These are phyloP conservation scores for Magallana gigas DNA, from an alignment of 1,140 invertebrate species.

Conservation along the genomic window DNA sequence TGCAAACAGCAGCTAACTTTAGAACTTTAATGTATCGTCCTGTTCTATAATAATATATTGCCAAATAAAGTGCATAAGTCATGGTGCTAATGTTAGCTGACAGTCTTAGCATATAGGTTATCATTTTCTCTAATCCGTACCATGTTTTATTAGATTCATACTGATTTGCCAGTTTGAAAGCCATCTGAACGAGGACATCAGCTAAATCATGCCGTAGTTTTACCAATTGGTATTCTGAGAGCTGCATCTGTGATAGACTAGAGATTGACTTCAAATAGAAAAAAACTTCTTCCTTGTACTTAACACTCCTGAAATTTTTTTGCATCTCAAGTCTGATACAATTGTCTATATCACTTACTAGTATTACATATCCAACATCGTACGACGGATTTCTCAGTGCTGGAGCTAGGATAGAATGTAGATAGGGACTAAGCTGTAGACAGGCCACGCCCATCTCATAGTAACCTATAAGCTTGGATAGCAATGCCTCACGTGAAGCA, in stretches of 20 bases:
- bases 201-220: not conserved
- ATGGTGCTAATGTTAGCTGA: not conserved
- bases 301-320: no score
- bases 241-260: not conserved
- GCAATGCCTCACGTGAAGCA: not conserved
- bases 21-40: not conserved
- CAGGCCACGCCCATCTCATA: not conserved
- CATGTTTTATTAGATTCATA: not conserved
- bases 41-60: not conserved
- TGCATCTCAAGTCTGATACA: no score
- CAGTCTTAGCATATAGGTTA: not conserved
- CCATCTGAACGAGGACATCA: not conserved
- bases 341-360: not conserved
- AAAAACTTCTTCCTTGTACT: not conserved
- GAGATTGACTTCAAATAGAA: not conserved
- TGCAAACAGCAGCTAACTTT: no score
- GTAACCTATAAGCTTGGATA: not conserved
- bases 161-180: not conserved
- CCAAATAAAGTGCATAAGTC: not conserved
- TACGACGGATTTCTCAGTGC: not conserved
- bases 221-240: not conserved
- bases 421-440: not conserved
- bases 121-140: not conserved
- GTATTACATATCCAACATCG: not conserved
- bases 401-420: not conserved